A percentile compares a stretch with the other conserved stretches of the same genome.
Conservation (phyloP, 2,797 vertebrate species). For the Gambusia yucatana region DNA sequence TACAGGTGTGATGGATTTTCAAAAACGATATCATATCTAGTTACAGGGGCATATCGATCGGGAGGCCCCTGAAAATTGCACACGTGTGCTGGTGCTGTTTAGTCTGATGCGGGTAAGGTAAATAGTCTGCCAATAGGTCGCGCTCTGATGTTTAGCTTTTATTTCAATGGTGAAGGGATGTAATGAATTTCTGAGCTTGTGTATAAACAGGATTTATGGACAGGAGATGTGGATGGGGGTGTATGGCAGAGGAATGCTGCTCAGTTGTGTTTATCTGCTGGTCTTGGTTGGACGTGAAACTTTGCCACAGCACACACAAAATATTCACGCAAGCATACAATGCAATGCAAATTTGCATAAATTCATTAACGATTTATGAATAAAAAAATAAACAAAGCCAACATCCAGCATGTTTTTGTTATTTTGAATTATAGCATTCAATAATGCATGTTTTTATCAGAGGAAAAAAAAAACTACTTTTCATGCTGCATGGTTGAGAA, state of each 20-base stretch:
- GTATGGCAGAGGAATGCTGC: neutral
- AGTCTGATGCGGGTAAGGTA: conserved; percentile 38
- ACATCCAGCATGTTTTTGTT: neutral
- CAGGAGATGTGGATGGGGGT: neutral
- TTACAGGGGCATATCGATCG: conserved; percentile 59
- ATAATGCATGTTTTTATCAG: neutral
- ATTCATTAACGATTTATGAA: neutral
- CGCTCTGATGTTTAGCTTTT: conserved; percentile 38
- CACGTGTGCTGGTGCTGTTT: conserved; percentile 37
- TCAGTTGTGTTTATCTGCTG: neutral
- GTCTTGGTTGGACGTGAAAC: conserved; percentile 20
- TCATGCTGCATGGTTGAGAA: neutral
- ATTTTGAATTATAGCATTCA: neutral
- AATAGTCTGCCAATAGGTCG: conserved; percentile 56
- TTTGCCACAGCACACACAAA: neutral
- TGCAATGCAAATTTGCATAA: neutral
- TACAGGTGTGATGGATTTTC: conserved; percentile 62
- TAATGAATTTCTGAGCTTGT: conserved; percentile 42
- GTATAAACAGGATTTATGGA: conserved; percentile 45
- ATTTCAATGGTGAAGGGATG: conserved; percentile 23
- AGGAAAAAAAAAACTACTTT: neutral
- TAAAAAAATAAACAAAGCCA: neutral
- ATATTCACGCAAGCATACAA: neutral
- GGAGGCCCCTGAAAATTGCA: conserved; percentile 49
- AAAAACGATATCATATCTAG: conserved; percentile 59